phyloP scores from a whole-genome alignment of 2,888 invertebrate species.

The Heterodera filipjevi region DNA sequence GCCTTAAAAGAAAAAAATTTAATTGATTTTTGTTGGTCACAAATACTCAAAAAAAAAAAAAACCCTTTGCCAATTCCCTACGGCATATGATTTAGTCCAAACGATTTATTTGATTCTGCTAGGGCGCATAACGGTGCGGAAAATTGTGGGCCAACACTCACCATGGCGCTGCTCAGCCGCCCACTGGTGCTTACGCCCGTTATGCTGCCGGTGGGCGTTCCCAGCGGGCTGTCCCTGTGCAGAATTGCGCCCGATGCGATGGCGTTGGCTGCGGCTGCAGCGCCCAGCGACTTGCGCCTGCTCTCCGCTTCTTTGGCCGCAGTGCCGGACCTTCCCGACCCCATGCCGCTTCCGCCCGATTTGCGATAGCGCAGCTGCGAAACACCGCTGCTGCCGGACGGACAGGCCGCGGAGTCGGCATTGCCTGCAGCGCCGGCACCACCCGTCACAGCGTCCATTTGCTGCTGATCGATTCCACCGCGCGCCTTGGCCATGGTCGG shows the following conservation, averaged over 20 bases:
- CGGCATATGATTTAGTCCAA: no score
- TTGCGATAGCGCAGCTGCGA: constrained; percentile 26
- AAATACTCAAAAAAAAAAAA: no score
- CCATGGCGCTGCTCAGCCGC: constrained; percentile 17
- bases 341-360: constrained; percentile 27
- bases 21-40: no score
- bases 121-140: no score
- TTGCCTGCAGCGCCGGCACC: constrained; percentile 22
- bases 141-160: no score
- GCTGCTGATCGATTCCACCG: constrained; percentile 10
- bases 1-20: constrained; percentile 27
- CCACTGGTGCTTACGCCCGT: constrained; percentile 14
- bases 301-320: constrained; percentile 17
- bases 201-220: constrained; percentile 8
- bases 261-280: constrained; percentile 15
- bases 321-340: not conserved
- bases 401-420: constrained; percentile 16
- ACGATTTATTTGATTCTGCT: no score
- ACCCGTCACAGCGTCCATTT: not conserved
- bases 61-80: no score
- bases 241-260: not conserved
- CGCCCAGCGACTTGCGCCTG: constrained; percentile 28
- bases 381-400: constrained; percentile 11
- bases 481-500: constrained; percentile 42
- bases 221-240: not conserved